phyloP scores from a whole-genome alignment of 1,140 invertebrate species.

The Dreissena polymorpha region DNA sequence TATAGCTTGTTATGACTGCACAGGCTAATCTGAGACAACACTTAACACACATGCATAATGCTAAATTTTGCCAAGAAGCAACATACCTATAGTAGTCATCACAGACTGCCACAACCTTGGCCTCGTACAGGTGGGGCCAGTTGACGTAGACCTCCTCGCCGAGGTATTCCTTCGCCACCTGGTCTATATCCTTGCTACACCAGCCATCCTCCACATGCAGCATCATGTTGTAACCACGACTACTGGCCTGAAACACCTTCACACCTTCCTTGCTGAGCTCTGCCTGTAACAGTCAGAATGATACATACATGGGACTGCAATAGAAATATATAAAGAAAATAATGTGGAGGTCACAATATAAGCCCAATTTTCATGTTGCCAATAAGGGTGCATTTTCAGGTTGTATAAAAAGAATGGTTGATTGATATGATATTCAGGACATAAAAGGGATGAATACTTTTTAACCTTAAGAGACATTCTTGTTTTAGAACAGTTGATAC shows the following conservation, averaged over 20 bases:
- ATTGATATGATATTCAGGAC: too few relatives aligned
- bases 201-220: conserved; percentile 79
- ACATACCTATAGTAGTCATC: conserved; percentile 80
- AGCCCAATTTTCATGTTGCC: not conserved
- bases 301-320: too few relatives aligned
- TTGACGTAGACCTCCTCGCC: conserved; percentile 88
- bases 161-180: conserved; percentile 82
- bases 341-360: not conserved
- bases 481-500: too few relatives aligned
- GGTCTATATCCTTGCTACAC: conserved; percentile 60
- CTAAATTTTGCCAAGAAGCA: not conserved
- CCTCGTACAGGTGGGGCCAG: conserved; percentile 94
- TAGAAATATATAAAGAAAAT: too few relatives aligned
- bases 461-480: too few relatives aligned
- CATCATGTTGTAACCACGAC: conserved; percentile 91
- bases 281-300: conserved; percentile 80
- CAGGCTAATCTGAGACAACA: not conserved
- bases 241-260: conserved; percentile 93
- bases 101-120: conserved; percentile 83
- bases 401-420: too few relatives aligned
- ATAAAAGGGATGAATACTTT: too few relatives aligned
- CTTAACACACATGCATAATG: too few relatives aligned
- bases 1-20: not conserved
- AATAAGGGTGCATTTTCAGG: too few relatives aligned
- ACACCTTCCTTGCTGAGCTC: conserved; percentile 85